Base-by-base conservation (phyloP, 2,113 vertebrate species). In the Saimiri boliviensis region DNA sequence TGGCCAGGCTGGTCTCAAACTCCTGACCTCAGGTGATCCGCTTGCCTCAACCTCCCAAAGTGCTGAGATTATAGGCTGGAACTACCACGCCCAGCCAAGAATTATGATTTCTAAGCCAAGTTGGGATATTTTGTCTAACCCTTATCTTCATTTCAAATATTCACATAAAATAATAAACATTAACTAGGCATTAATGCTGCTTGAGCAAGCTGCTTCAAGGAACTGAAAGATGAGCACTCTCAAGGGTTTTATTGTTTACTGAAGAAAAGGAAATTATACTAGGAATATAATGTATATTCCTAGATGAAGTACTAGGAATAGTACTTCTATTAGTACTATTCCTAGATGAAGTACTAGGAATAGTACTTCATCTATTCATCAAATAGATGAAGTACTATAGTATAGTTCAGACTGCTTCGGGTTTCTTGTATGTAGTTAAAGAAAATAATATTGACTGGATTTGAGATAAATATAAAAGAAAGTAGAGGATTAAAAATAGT, bases 131-230 rank as follows among this genome's bases (percentile, higher is more conserved):
- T 95, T 88, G 21, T 49, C 81, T 79, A 71, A 92, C 42, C 6
- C 45, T 56, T 92, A 21, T 82, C 60, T 95, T 95, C 32, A 81
- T 68, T 86, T 86, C 52, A 91, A 21, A 73, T 84, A 71, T 49
- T 77, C n/a, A 66, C 1, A 5, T 17, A 86, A 96, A 49, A 85
- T n/a, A 68, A 81, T 86, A 52, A 81, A 23, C 40, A 83, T 68
- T 63, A 92, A 90, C 20, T 86, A 83, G 45, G 8, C 14, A 56
- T 37, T 68, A 27, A 35, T 47, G 16, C 19, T 56, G 42, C 37
- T 68, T 60, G 42, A 60, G 10, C 21, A 88, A 95, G 54, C 71
- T 47, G 9, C 83, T 95, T 70, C 8, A 25, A 27, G 52, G 30
- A 49, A 89, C 27, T 90, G 37, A 91, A 91, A 79, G 21, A 52